Conservation (phyloP, 2,113 vertebrate genomes). For the Myiozetetes cayanensis region DNA sequence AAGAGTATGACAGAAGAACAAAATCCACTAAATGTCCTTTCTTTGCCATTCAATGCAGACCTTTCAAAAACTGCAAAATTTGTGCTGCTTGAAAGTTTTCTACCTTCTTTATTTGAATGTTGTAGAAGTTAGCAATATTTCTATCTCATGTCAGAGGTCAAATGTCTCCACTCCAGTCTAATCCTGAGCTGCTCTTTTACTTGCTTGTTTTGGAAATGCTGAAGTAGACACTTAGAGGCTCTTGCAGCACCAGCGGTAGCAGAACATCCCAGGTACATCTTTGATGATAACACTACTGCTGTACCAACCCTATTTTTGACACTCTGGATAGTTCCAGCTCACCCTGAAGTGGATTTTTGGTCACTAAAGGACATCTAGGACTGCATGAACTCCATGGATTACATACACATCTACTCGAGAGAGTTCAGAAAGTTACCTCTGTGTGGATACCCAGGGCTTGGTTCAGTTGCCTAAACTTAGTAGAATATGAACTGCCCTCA, state of each 20-base stretch:
- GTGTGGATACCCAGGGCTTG: neutral
- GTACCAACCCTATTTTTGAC: neutral
- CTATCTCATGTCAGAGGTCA: neutral
- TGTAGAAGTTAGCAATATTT: neutral
- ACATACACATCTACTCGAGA: neutral
- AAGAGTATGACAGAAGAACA: neutral
- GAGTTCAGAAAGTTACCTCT: neutral
- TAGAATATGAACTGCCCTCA: neutral
- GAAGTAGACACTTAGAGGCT: neutral
- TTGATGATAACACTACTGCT: neutral
- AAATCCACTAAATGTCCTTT: neutral
- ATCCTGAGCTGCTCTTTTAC: neutral
- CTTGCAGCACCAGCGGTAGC: neutral
- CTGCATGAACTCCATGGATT: neutral
- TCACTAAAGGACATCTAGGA: neutral
- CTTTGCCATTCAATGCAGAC: neutral
- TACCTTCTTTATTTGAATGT: neutral
- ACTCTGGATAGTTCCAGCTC: neutral
- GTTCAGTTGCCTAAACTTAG: neutral
- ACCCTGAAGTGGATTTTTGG: neutral
- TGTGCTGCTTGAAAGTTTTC: neutral
- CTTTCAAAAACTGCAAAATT: neutral
- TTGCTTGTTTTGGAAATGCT: neutral
- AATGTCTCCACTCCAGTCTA: neutral
- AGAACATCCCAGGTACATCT: neutral